These are phyloP conservation scores for Elephas maximus DNA, from an alignment of 2,113 vertebrate genomes.

Conservation along the genomic window DNA sequence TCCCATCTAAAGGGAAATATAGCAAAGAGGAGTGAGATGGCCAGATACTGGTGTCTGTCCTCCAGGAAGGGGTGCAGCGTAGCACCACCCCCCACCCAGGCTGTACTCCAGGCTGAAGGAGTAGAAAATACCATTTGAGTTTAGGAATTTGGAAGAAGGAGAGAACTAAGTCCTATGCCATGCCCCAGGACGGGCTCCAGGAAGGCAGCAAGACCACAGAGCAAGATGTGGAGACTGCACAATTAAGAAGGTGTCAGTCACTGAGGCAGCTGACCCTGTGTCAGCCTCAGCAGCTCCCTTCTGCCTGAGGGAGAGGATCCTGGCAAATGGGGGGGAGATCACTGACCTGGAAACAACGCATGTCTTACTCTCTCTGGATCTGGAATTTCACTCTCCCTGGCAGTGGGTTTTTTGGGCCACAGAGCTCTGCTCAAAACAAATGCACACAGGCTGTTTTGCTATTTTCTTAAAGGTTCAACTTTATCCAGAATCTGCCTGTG, in stretches of 20 bases:
- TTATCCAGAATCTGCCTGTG: not conserved
- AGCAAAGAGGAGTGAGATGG: not conserved
- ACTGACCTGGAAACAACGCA: not conserved
- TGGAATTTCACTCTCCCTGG: fast-evolving
- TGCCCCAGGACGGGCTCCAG: no score
- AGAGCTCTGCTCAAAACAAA: not conserved
- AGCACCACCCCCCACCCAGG: not conserved
- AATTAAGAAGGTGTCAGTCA: no score
- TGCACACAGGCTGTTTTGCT: fast-evolving
- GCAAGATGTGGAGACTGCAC: not conserved
- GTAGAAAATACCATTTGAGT: not conserved
- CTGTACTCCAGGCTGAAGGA: not conserved
- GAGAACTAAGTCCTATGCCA: not conserved
- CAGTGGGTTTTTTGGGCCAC: no score
- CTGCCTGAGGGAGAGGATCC: no score
- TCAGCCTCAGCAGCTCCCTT: not conserved
- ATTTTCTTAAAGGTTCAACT: not conserved
- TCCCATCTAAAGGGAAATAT: not conserved
- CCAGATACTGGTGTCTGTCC: not conserved
- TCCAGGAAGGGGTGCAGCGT: not conserved
- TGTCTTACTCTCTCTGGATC: no score
- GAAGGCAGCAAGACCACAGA: not conserved
- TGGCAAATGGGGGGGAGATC: fast-evolving
- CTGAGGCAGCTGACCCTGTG: not conserved
- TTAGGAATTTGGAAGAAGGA: not conserved